Base-by-base conservation (phyloP, 1,140 invertebrate genomes). In the Tribolium madens region DNA sequence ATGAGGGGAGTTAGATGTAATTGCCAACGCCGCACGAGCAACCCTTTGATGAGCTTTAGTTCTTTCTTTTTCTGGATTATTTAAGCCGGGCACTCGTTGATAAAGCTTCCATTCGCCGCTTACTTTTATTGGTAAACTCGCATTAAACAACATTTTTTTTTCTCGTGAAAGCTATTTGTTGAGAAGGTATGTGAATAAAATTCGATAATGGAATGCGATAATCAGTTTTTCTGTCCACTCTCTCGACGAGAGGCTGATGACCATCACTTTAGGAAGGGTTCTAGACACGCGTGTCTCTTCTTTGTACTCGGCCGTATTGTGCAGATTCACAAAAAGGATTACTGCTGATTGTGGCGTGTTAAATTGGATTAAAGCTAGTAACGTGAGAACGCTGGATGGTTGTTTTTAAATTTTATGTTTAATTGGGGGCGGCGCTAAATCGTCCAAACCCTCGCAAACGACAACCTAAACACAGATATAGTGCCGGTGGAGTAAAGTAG, bases 391-490 rank as follows among this genome's bases (percentile, higher is more conserved):
- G 60, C 12, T 13, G 18, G 53, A 14, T 13, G 74, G 60, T 76
- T 47, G 48, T 76, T 76, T 76, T 68, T 57, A 50, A 46, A 46
- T 76, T 76, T 76, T 69, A 12, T 50, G 74, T 42, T 46, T 60
- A 64, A 64, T 64, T 64, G 57, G 57, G 57, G 26, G 52, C 52
- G 14, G 14, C 52, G 52, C 52, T 18, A 21, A 69, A 75, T 75
- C 64, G 73, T 48, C 48, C 18, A 21, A 3, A 21, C 18, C 73
- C 42, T 6, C 64, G n/a, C 52, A 7, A 73, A 6, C 75, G 75
- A 71, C 68, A 77, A 52, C 70, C 71, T 74, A 69, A 77, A 77
- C 72, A 73, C 76, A 75, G 76, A 78, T 78, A 60, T 78, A 78
- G 21, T 68, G 76, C 13, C 31, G 47, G 36, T 33, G 46, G n/a